phyloP scores from a whole-genome alignment of 2,888 invertebrate species.

The Elmis aenea region DNA sequence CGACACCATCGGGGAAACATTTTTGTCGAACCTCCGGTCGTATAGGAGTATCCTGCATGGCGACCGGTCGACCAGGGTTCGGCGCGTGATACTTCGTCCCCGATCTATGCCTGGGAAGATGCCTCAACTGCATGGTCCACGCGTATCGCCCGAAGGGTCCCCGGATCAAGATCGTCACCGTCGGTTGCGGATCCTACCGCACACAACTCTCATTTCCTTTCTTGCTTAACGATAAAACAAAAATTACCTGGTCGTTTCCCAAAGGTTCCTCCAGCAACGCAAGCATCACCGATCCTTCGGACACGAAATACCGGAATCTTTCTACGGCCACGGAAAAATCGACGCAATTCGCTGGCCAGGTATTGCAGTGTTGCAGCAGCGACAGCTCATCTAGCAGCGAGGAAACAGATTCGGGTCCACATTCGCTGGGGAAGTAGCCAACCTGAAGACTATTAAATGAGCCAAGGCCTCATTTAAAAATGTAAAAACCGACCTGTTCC shows the following conservation, averaged over 20 bases:
- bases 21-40: constrained; percentile 65
- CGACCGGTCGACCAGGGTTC: constrained; percentile 67
- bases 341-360: constrained; percentile 50
- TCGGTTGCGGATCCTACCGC: constrained; percentile 86
- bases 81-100: constrained; percentile 61
- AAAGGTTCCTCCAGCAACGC: constrained; percentile 88
- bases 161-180: constrained; percentile 81
- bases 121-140: constrained; percentile 87
- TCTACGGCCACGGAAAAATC: constrained; percentile 58
- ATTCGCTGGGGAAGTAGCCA: constrained; percentile 78
- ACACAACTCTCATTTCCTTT: constrained; percentile 2
- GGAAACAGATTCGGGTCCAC: constrained; percentile 77
- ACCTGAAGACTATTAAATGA: constrained; percentile 49
- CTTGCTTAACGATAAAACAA: neutral
- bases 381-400: constrained; percentile 86
- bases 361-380: constrained; percentile 69
- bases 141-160: constrained; percentile 93
- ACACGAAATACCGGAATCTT: constrained; percentile 82
- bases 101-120: constrained; percentile 77
- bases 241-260: constrained; percentile 55
- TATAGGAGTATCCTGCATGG: constrained; percentile 66
- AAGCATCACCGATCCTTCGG: constrained; percentile 83
- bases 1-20: constrained; percentile 76
- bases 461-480: neutral
- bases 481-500: constrained; percentile 62